Conservation (phyloP, 2,113 vertebrate species). For the Sapajus apella region DNA sequence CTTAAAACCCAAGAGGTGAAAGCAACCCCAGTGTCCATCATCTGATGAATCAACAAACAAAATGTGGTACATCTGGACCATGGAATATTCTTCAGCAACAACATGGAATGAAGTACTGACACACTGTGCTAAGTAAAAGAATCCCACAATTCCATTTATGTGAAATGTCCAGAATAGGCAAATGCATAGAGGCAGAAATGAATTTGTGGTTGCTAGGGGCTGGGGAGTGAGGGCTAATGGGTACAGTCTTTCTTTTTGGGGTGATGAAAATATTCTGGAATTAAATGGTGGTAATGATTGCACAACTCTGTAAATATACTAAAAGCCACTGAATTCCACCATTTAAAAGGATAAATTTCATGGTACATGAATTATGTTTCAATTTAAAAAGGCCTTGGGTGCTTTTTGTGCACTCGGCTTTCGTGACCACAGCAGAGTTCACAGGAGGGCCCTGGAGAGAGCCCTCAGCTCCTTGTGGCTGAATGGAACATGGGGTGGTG, state of each 20-base stretch:
- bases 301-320: not conserved
- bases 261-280: not conserved
- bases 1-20: not conserved
- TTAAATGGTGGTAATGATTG: not conserved
- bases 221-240: not conserved
- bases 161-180: not conserved
- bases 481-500: fast-evolving
- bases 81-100: not conserved
- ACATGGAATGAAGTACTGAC: not conserved
- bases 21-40: not conserved
- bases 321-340: not conserved
- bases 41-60: not conserved
- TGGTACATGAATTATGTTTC: not conserved
- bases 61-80: not conserved
- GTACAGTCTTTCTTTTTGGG: not conserved
- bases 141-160: not conserved
- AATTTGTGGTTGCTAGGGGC: not conserved
- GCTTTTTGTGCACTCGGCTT: not conserved
- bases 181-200: not conserved
- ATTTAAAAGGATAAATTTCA: slow-evolving; percentile 8
- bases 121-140: not conserved
- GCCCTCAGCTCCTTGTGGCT: not conserved
- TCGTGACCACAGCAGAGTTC: not conserved
- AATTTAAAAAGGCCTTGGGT: not conserved
- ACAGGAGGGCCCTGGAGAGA: not conserved